phyloP scores from a whole-genome alignment of 2,113 vertebrate species.

The Rhea americana region DNA sequence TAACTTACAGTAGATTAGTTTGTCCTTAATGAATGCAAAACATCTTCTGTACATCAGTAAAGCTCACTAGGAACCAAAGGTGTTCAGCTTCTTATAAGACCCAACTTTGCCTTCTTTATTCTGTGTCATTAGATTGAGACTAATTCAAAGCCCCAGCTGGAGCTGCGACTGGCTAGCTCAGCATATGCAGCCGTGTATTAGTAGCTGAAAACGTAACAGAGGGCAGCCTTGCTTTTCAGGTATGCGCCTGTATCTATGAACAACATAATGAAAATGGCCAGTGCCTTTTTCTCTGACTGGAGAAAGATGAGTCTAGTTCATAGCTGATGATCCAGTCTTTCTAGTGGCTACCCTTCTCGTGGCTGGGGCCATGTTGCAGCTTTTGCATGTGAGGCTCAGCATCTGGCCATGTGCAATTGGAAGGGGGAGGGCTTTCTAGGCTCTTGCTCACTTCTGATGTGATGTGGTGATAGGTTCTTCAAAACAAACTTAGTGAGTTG shows the following conservation, averaged over 20 bases:
- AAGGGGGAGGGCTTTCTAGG: background rate
- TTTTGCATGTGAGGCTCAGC: background rate
- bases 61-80: background rate
- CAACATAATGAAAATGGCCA: background rate
- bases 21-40: background rate
- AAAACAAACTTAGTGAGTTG: background rate
- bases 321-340: background rate
- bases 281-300: background rate
- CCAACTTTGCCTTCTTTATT: background rate
- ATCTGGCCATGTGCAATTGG: background rate
- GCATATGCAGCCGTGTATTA: rapidly evolving
- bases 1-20: background rate
- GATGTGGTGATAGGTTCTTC: background rate
- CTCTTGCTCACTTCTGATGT: background rate
- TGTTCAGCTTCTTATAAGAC: background rate
- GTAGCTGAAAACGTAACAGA: background rate
- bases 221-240: background rate
- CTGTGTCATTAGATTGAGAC: background rate
- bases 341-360: background rate
- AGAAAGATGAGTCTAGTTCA: background rate
- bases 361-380: background rate
- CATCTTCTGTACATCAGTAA: background rate
- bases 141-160: background rate
- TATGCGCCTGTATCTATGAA: background rate
- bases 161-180: background rate